Evolutionary conservation across 2,797 vertebrate species (phyloP).

Genomic region (Oceanodroma leucorhoa): DNA sequence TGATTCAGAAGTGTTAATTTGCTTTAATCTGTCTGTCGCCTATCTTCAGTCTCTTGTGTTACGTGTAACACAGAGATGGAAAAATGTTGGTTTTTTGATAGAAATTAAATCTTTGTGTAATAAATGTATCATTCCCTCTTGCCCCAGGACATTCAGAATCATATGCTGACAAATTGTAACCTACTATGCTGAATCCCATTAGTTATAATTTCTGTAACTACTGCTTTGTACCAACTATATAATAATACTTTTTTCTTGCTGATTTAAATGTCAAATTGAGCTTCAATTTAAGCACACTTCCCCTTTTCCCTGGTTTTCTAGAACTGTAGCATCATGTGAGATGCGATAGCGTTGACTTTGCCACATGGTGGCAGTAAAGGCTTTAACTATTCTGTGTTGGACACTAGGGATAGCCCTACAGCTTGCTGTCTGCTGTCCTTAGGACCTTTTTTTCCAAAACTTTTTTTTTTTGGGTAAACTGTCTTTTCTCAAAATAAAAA

Average conservation of each 20-base stretch:
- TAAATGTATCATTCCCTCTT: not conserved
- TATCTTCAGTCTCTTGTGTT: not conserved
- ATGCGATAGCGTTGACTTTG: not conserved
- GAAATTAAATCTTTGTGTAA: not conserved
- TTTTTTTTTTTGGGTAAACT: not conserved
- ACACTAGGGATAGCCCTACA: not conserved
- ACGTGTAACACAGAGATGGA: not conserved
- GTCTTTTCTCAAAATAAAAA: not conserved
- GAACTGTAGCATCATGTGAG: not conserved
- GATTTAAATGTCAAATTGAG: not conserved
- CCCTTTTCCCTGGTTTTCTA: not conserved
- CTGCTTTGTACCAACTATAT: not conserved
- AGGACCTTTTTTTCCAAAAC: not conserved
- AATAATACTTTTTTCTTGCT: not conserved
- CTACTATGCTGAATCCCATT: not conserved
- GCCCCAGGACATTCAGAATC: not conserved
- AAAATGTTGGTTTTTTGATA: not conserved
- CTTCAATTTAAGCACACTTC: not conserved
- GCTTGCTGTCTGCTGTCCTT: not conserved
- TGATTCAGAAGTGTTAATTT: not conserved
- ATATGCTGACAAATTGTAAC: not conserved
- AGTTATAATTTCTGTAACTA: not conserved
- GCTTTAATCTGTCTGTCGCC: not conserved
- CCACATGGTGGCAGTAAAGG: constrained; percentile 76
- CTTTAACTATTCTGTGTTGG: not conserved